Percentiles rank a stretch among this genome's conserved stretches.
Evolutionary conservation across 2,797 vertebrate genomes (phyloP).

Genomic region (Aselliscus stoliczkanus): DNA sequence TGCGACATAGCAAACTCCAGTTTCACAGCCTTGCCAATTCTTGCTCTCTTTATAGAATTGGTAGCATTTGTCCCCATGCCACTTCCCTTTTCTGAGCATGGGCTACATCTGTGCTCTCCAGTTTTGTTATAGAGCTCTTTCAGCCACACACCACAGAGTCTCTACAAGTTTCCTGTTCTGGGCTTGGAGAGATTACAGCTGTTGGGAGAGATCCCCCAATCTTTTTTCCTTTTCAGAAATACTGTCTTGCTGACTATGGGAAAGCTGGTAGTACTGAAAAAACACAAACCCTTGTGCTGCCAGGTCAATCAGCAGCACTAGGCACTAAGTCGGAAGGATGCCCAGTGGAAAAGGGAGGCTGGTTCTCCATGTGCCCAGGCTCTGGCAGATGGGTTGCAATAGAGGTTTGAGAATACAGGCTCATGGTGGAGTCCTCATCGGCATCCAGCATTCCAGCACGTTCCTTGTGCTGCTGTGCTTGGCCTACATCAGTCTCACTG

Average conservation of each 20-base stretch:
- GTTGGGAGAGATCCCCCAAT: constrained; percentile 52
- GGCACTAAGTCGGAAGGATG: too few relatives aligned
- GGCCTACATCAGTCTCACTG: too few relatives aligned
- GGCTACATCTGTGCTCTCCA: constrained; percentile 68
- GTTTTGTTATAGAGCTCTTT: constrained; percentile 70
- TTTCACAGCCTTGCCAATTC: constrained; percentile 66
- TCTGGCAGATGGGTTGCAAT: too few relatives aligned
- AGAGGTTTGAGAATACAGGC: too few relatives aligned
- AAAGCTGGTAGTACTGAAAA: constrained; percentile 72
- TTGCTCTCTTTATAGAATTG: constrained; percentile 62
- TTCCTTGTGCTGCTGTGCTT: too few relatives aligned
- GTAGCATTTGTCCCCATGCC: constrained; percentile 66
- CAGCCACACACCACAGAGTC: constrained; percentile 47
- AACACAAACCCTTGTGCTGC: not conserved
- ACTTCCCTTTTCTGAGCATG: constrained; percentile 71
- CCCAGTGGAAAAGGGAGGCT: too few relatives aligned
- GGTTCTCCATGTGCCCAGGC: too few relatives aligned
- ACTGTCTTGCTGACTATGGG: constrained; percentile 43
- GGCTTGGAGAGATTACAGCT: constrained; percentile 49
- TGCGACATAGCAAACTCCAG: constrained; percentile 70
- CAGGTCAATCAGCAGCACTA: too few relatives aligned
- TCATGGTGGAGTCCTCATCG: too few relatives aligned
- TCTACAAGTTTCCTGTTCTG: constrained; percentile 47
- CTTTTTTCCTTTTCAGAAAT: constrained; percentile 53
- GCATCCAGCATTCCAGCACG: too few relatives aligned